phyloP scores from a whole-genome alignment of 2,797 vertebrate species.

The Spea hammondii region DNA sequence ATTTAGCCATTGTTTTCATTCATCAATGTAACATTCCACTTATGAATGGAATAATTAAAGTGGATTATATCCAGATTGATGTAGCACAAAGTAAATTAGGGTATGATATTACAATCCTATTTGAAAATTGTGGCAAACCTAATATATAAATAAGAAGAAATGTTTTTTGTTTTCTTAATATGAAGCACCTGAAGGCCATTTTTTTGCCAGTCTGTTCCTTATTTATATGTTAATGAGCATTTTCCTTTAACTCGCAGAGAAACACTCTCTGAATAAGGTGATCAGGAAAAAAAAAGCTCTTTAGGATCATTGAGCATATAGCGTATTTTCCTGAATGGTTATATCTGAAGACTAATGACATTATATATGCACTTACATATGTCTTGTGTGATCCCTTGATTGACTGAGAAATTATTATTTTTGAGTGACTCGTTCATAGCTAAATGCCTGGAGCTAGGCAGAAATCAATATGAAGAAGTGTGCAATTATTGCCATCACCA shows the following conservation, averaged over 20 bases:
- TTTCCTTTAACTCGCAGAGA: slow-evolving; percentile 32
- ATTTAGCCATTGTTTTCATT: too few species aligned
- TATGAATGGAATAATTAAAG: too few species aligned
- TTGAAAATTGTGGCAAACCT: not conserved
- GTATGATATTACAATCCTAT: too few species aligned
- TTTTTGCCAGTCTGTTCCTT: slow-evolving; percentile 16
- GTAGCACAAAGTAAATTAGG: too few species aligned
- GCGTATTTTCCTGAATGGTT: slow-evolving; percentile 7
- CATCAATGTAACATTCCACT: too few species aligned
- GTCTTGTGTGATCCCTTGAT: slow-evolving; percentile 28
- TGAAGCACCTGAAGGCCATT: slow-evolving; percentile 7
- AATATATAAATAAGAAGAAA: slow-evolving; percentile 1
- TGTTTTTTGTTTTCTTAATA: not conserved
- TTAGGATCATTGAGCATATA: slow-evolving; percentile 27
- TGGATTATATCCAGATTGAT: too few species aligned
- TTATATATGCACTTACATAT: slow-evolving; percentile 40
- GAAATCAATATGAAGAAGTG: slow-evolving; percentile 26
- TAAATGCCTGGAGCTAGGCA: slow-evolving; percentile 21
- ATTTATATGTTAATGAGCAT: slow-evolving; percentile 41
- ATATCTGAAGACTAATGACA: slow-evolving; percentile 37
- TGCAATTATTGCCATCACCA: slow-evolving; percentile 25
- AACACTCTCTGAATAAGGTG: slow-evolving; percentile 22
- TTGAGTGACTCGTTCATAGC: slow-evolving; percentile 21
- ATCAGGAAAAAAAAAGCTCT: slow-evolving; percentile 17
- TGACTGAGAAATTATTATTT: slow-evolving; percentile 38